Evolutionary conservation across 2,797 vertebrate genomes (phyloP), one percentile per base, ranked within the genome.

Genomic region (Typhlichthys eigenmanni): DNA sequence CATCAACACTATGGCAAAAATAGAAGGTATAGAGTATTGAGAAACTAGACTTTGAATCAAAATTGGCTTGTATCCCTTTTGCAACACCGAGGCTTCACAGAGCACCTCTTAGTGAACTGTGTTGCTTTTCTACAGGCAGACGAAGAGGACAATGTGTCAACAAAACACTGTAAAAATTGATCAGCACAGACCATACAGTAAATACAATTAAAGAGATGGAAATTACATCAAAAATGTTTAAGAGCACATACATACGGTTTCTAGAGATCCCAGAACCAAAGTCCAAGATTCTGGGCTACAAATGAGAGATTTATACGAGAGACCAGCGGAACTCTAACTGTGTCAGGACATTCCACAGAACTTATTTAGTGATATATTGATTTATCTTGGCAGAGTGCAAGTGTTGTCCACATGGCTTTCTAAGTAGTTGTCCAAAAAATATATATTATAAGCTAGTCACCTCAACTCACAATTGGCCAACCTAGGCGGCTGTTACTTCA

Each of bases 351-450:
- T 54, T 78, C n/a, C n/a, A 13, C 47, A 48, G 5, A 48, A 57
- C 4, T n/a, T 38, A 45, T 72, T 83, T 84, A 74, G 74, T 75
- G 80, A 83, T 86, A 85, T 76, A 81, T 87, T 84, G 85, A 88
- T 91, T 88, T 57, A 66, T 88, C 85, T 86, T 81, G 81, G 87
- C 85, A 54, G 85, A 89, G 88, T 90, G 89, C 87, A 90, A 87
- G 80, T 74, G 79, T 85, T 60, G 47, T 75, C 83, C 81, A 58
- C 85, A 88, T 90, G 89, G 88, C 89, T 91, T 89, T 81, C 76
- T 70, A 78, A 83, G 55, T 69, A 83, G 76, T 51, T 78, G 76
- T 56, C 43, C 47, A 70, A 74, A 80, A 88, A 75, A 58, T 61
- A 73, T 70, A 74, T 74, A 83, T 71, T 79, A 83, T 66, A 64